A percentile compares a stretch with the other conserved stretches of the same genome.
Conservation (phyloP, 2,797 vertebrate genomes). For the Falco columbarius region DNA sequence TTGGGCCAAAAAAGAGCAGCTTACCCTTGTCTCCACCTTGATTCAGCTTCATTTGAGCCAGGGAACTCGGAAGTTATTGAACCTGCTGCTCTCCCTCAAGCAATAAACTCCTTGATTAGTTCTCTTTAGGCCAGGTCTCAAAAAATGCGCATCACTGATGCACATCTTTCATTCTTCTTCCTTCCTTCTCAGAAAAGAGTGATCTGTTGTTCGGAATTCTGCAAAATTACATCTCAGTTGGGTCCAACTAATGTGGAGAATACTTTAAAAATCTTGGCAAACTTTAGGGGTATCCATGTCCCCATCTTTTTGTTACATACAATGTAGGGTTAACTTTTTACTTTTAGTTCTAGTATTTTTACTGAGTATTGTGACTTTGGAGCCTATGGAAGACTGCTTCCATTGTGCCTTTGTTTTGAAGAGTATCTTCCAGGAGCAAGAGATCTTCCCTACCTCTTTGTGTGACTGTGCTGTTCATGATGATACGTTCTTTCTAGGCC, state of each 20-base stretch:
- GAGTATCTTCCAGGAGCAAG: not conserved
- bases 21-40: not conserved
- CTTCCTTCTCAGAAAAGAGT: not conserved
- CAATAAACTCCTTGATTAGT: not conserved
- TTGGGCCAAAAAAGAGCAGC: not conserved
- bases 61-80: not conserved
- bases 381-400: not conserved
- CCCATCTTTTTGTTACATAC: not conserved
- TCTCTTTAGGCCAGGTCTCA: not conserved
- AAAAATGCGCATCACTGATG: fast-evolving
- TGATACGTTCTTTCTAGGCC: not conserved
- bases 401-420: not conserved
- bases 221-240: not conserved
- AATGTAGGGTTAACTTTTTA: not conserved
- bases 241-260: not conserved
- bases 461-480: not conserved
- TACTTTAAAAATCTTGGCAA: not conserved
- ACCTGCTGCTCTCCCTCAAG: not conserved
- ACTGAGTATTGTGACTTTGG: not conserved
- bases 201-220: not conserved
- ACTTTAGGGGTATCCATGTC: not conserved
- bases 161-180: not conserved
- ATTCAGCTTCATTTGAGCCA: not conserved
- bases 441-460: not conserved
- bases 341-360: not conserved